phyloP scores from a whole-genome alignment of 2,797 vertebrate genomes.

The Silurus lanzhouensis region DNA sequence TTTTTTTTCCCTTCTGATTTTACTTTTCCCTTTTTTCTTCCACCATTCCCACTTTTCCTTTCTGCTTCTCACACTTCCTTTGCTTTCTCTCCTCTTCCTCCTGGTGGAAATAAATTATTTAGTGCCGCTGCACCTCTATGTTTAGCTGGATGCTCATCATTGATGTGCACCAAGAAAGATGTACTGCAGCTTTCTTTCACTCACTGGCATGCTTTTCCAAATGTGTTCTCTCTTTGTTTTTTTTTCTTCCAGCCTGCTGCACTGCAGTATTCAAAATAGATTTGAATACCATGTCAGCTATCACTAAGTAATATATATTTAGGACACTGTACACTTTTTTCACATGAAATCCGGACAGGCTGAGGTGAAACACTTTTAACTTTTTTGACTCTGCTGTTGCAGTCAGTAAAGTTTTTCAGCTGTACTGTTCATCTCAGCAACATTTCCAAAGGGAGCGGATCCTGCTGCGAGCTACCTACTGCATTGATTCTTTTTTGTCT shows the following conservation, averaged over 20 bases:
- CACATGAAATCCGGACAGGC: not conserved
- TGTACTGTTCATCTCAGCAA: constrained; percentile 1
- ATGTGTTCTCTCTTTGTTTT: constrained; percentile 9
- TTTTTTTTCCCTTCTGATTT: not conserved
- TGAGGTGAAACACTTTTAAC: constrained; percentile 10
- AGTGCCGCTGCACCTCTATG: constrained; percentile 70
- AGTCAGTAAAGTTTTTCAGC: not conserved
- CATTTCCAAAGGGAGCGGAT: constrained; percentile 31
- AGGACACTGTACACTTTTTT: not conserved
- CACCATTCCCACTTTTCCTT: constrained; percentile 44
- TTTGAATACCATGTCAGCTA: not conserved
- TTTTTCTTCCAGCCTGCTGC: constrained; percentile 9
- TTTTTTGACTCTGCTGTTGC: constrained; percentile 23
- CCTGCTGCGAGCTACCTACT: constrained; percentile 22
- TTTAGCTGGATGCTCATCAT: constrained; percentile 65
- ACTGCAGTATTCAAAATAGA: constrained; percentile 17
- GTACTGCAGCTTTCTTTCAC: constrained; percentile 49
- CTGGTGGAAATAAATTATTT: constrained; percentile 74
- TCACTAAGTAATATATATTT: not conserved
- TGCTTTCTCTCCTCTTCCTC: constrained; percentile 39
- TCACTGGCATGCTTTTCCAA: constrained; percentile 30
- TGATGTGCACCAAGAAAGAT: constrained; percentile 50
- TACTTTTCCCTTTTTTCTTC: constrained; percentile 14
- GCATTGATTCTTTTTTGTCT: constrained; percentile 15
- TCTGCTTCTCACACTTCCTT: constrained; percentile 51